Evolutionary conservation across 2,797 vertebrate genomes (phyloP), one percentile per base, ranked within the genome.

Genomic region (Leptodactylus fallax): DNA sequence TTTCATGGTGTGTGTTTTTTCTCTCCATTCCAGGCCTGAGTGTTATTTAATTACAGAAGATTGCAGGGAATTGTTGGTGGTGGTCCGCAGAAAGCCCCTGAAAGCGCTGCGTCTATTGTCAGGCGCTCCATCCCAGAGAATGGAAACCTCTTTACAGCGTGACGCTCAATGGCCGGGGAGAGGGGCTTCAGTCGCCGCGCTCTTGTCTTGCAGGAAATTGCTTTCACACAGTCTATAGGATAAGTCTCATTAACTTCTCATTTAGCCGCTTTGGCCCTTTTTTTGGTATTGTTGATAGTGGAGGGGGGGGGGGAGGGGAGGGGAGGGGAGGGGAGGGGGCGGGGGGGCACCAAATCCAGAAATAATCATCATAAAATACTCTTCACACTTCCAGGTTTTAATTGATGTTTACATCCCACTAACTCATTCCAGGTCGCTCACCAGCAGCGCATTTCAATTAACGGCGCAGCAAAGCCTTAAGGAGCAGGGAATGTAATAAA

Each of bases 241-340:
- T 94, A 79, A 83, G 92, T 92, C 92, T 93, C 92, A 93, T 94
- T 93, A 94, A 92, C 91, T 93, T 90, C 90, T 91, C 90, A 92
- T 93, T 92, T 92, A 91, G 92, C 90, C 88, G 83, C 90, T 93
- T 94, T 92, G 93, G 91, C 91, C 92, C 91, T 91, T 90, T 91
- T 90, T 93, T 92, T 89, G 91, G 90, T 92, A 91, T 91, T 90
- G 92, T 92, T 92, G 89, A 92, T 91, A 90, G 90, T 88, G 90
- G 92, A 92, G 90, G 91, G 92, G 4, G 90, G 65, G 91, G 90
- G 65, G 92, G 90, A 89, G 92, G 19, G 91, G 90, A n/a, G n/a
- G n/a, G n/a, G n/a, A n/a, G 92, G 4, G 90, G 65, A 91, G 90
- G 65, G 92, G 90, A 89, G 92, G 19, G 91, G 90, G n/a, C n/a